These are phyloP conservation scores for Piezodorus guildinii DNA, from an alignment of 1,140 invertebrate species.

Conservation along the genomic window DNA sequence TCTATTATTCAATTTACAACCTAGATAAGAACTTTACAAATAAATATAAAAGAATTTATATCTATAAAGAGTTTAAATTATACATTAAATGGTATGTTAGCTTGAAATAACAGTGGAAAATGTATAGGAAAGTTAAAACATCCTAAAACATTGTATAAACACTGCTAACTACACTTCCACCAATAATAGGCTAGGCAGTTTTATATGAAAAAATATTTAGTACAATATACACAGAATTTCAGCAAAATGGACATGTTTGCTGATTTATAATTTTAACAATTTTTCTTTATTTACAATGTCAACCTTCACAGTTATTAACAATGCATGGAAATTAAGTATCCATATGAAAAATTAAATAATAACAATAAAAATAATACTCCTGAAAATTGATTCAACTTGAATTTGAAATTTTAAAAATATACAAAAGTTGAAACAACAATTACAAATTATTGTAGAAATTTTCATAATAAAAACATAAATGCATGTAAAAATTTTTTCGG, in stretches of 20 bases:
- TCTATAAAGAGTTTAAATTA: constrained; percentile 19
- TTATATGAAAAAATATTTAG: constrained; percentile 22
- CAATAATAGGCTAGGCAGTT: constrained; percentile 16
- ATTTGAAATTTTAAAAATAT: no score
- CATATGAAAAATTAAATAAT: no score
- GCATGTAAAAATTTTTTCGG: not conserved
- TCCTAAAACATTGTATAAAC: not conserved
- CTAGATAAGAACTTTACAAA: constrained; percentile 17
- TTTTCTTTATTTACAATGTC: constrained; percentile 8
- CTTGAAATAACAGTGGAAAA: constrained; percentile 5
- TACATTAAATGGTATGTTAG: constrained; percentile 21
- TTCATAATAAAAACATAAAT: no score
- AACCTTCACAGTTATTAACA: not conserved
- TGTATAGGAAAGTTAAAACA: not conserved
- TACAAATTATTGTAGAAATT: no score
- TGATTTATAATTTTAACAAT: constrained; percentile 8
- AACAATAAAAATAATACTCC: no score
- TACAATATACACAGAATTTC: constrained; percentile 22
- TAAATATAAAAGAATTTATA: constrained; percentile 20
- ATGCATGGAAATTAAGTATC: no score
- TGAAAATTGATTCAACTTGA: no score
- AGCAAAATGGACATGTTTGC: constrained; percentile 20
- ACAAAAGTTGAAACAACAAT: no score
- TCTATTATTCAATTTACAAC: constrained; percentile 1
- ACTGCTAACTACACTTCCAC: constrained; percentile 16